Conservation (phyloP, 2,797 vertebrate species). For the Chloroceryle amazona region DNA sequence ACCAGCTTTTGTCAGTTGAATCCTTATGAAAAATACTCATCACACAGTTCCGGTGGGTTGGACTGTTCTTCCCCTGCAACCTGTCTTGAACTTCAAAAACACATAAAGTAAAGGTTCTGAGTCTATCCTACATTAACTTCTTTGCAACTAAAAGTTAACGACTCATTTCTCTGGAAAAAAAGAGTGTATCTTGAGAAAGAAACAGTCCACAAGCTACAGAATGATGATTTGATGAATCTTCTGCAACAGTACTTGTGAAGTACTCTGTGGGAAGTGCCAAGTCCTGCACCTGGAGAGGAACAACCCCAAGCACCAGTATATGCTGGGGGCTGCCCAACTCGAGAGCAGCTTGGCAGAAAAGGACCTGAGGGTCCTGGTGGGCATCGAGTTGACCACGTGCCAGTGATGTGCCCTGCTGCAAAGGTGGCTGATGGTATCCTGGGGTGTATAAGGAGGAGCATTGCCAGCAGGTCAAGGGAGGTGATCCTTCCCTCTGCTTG, state of each 20-base stretch:
- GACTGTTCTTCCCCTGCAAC: not conserved
- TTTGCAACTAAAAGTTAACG: too few species aligned
- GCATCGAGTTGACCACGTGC: not conserved
- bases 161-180: too few species aligned
- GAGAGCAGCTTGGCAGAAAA: too few species aligned
- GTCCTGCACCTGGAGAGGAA: not conserved
- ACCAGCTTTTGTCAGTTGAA: not conserved
- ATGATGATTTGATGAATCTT: not conserved
- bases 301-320: not conserved
- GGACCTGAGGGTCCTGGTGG: too few species aligned
- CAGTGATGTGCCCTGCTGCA: not conserved
- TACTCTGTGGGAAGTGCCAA: not conserved
- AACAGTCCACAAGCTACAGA: too few species aligned
- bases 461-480: not conserved
- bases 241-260: not conserved
- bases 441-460: not conserved
- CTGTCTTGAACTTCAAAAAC: not conserved
- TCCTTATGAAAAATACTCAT: not conserved
- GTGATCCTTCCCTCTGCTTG: not conserved
- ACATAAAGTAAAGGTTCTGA: not conserved
- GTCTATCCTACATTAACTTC: not conserved
- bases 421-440: not conserved
- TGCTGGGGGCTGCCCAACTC: too few species aligned
- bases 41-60: not conserved
- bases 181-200: too few species aligned